Evolutionary conservation across 92 coral and sea anemone genomes (phyloP).

Genomic region (Palythoa grandiflora): DNA sequence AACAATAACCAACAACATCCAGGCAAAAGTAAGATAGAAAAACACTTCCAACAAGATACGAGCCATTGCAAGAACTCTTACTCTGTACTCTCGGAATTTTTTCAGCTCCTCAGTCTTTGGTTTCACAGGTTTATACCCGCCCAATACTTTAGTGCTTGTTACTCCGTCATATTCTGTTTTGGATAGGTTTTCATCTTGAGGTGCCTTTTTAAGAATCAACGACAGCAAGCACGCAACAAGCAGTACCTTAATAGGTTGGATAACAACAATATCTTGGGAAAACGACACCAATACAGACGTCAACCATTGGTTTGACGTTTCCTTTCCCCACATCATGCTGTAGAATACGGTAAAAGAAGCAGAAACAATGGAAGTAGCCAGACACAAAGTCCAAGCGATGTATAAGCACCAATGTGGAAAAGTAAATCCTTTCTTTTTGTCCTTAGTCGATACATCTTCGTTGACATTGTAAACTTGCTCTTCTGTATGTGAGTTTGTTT

Average conservation of each 20-base stretch:
- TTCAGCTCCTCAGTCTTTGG: conserved; percentile 75
- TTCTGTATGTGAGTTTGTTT: conserved; percentile 48
- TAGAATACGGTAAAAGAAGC: conserved; percentile 94
- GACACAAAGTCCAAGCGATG: conserved; percentile 80
- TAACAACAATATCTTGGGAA: conserved; percentile 92
- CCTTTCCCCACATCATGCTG: conserved; percentile 95
- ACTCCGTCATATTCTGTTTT: conserved; percentile 39
- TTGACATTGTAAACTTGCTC: conserved; percentile 50
- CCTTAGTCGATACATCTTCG: conserved; percentile 24
- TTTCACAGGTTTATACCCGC: conserved; percentile 59
- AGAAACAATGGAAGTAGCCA: conserved; percentile 75
- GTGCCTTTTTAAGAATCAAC: conserved; percentile 86
- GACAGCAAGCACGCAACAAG: conserved; percentile 87
- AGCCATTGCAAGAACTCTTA: conserved; percentile 84
- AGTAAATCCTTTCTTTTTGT: conserved; percentile 45
- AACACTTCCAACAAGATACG: conserved; percentile 75
- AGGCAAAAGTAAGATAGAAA: conserved; percentile 80
- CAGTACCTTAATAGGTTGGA: conserved; percentile 92
- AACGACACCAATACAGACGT: conserved; percentile 91
- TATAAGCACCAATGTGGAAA: conserved; percentile 82
- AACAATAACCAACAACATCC: conserved; percentile 84
- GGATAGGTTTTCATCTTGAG: conserved; percentile 74
- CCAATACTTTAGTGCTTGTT: conserved; percentile 47
- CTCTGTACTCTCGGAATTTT: conserved; percentile 79
- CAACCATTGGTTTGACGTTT: conserved; percentile 91